Percentiles rank a stretch among this genome's conserved stretches.
phyloP scores from a whole-genome alignment of 2,113 vertebrate genomes.

The Morone chrysops region DNA sequence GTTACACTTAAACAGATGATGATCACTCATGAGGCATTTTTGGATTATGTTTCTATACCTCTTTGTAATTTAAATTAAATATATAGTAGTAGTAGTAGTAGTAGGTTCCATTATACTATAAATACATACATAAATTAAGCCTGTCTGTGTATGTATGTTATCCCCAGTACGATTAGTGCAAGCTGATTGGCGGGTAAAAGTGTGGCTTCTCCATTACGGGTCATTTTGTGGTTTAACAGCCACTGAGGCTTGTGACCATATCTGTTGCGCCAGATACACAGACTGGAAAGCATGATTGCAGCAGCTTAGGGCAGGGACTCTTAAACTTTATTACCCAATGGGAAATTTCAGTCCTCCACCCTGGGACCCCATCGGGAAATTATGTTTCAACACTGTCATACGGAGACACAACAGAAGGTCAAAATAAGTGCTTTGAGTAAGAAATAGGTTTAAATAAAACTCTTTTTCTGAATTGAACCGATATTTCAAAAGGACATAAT shows the following conservation, averaged over 20 bases:
- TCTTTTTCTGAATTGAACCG: background rate
- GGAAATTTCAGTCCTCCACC: constrained; percentile 46
- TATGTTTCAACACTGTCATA: constrained; percentile 28
- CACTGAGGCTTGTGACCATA: constrained; percentile 57
- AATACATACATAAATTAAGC: background rate
- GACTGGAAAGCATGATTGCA: constrained; percentile 44
- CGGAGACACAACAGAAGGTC: background rate
- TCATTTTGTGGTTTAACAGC: constrained; percentile 73
- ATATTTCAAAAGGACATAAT: background rate
- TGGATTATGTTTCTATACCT: background rate
- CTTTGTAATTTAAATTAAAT: background rate
- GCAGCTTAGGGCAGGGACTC: constrained; percentile 44
- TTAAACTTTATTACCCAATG: constrained; percentile 66
- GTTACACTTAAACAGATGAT: background rate
- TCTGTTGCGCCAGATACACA: constrained; percentile 65
- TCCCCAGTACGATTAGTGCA: constrained; percentile 2
- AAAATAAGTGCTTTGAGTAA: background rate
- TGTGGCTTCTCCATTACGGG: constrained; percentile 28
- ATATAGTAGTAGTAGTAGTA: too few species aligned
- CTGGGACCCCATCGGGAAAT: constrained; percentile 37
- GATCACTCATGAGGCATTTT: background rate
- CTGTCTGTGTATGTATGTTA: background rate
- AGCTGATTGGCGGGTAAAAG: constrained; percentile 42
- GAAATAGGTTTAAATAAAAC: constrained; percentile 12
- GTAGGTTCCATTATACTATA: background rate